A percentile compares a stretch with the other conserved stretches of the same genome.
Evolutionary conservation across 2,113 vertebrate species (phyloP).

Genomic region (Nipponia nippon): DNA sequence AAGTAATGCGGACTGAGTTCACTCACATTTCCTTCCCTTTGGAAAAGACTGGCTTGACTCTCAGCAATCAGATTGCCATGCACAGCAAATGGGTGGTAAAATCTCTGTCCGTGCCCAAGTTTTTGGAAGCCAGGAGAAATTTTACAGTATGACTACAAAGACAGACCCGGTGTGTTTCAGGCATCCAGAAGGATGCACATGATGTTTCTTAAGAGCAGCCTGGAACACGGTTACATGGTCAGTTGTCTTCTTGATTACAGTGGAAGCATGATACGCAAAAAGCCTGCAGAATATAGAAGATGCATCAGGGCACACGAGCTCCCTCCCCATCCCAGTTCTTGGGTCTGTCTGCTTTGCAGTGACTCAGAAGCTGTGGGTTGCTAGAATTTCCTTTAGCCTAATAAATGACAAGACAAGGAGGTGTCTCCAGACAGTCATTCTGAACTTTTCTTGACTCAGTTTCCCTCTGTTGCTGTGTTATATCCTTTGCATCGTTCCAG

Average conservation of each 20-base stretch:
- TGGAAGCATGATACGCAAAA: fast-evolving
- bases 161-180: neutral
- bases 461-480: neutral
- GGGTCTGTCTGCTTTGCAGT: neutral
- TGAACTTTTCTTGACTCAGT: neutral
- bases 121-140: neutral
- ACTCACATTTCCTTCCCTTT: neutral
- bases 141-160: neutral
- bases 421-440: neutral
- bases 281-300: neutral
- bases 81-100: neutral
- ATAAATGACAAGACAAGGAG: neutral
- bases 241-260: neutral
- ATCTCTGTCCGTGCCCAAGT: neutral
- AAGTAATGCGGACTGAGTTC: neutral
- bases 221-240: neutral
- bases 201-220: neutral
- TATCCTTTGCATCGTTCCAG: neutral
- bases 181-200: neutral
- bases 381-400: neutral
- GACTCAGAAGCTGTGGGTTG: neutral
- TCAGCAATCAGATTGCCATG: neutral
- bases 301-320: neutral
- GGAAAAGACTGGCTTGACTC: neutral
- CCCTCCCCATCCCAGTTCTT: neutral